Evolutionary conservation across 2,113 vertebrate species (phyloP).

Genomic region (Mustela nigripes): DNA sequence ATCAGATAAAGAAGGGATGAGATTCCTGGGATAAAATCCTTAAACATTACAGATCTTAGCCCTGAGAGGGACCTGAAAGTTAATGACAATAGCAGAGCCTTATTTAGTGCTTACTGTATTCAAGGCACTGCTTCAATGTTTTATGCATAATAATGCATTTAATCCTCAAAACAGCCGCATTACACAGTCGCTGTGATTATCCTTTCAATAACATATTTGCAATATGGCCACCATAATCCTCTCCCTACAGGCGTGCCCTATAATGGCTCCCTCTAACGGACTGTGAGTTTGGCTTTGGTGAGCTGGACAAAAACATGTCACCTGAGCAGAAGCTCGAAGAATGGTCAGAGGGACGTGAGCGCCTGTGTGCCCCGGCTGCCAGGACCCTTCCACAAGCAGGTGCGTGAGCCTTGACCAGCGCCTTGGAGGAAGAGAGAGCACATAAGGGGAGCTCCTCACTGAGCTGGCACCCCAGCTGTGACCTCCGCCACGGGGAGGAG

Average conservation of each 20-base stretch:
- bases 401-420: too few relatives aligned
- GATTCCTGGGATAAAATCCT: neutral
- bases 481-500: accelerated
- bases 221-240: neutral
- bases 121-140: neutral
- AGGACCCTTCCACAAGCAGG: neutral
- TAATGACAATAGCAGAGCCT: accelerated
- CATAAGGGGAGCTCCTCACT: neutral
- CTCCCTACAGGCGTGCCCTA: accelerated
- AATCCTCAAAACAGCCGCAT: neutral
- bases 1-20: neutral
- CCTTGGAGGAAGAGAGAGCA: neutral
- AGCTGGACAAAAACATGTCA: neutral
- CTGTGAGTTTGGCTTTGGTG: neutral
- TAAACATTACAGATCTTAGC: too few relatives aligned
- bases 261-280: neutral
- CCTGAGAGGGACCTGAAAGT: neutral
- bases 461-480: neutral
- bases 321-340: neutral
- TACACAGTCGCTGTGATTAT: neutral
- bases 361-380: accelerated
- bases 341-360: neutral
- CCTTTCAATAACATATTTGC: neutral
- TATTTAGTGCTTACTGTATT: neutral
- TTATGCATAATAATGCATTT: neutral